Conservation (phyloP, 2,797 vertebrate species). For the Phataginus tricuspis region DNA sequence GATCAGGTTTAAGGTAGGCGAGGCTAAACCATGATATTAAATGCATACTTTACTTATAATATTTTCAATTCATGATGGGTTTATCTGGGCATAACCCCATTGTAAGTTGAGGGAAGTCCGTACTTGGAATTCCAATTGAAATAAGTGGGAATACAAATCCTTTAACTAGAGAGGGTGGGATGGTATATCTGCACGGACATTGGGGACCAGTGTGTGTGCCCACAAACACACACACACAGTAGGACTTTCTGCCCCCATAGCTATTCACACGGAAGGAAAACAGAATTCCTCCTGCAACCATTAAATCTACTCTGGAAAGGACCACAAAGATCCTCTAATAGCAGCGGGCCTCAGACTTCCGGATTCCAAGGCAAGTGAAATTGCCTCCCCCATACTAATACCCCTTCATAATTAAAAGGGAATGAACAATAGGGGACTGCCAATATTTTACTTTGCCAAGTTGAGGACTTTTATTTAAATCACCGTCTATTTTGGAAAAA, state of each 20-base stretch:
- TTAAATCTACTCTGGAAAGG: neutral
- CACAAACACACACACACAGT: fast-evolving
- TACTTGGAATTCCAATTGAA: conserved; percentile 21
- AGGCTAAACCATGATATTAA: neutral
- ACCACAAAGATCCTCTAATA: neutral
- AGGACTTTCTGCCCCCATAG: neutral
- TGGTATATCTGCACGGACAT: neutral
- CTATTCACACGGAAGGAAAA: neutral
- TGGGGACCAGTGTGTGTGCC: fast-evolving
- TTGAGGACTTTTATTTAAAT: neutral
- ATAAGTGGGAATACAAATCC: neutral
- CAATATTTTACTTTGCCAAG: neutral
- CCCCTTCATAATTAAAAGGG: neutral
- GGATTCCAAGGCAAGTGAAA: neutral
- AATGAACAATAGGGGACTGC: neutral
- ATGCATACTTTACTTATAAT: neutral
- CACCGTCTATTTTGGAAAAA: neutral
- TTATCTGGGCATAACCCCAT: neutral
- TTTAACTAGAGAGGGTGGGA: neutral
- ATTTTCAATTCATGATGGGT: neutral
- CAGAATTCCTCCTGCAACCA: neutral
- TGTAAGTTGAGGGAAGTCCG: neutral
- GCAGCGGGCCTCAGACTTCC: neutral
- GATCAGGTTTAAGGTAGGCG: neutral
- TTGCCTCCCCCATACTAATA: no score